These are phyloP conservation scores for Serrognathus titanus DNA, from an alignment of 2,888 invertebrate genomes.

Conservation along the genomic window DNA sequence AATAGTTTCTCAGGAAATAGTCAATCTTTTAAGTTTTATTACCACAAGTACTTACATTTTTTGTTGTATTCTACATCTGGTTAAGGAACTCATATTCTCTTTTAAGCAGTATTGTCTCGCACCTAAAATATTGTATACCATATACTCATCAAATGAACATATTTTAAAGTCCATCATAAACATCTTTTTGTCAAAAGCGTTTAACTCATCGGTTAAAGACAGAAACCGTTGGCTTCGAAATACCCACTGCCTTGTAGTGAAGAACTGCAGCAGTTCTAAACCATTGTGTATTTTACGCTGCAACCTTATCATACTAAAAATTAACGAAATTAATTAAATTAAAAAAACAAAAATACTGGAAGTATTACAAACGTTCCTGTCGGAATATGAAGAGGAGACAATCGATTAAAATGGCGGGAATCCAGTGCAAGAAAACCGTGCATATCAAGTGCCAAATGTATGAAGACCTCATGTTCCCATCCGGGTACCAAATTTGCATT, in stretches of 20 bases:
- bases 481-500: constrained; percentile 82
- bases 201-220: constrained; percentile 55
- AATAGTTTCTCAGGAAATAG: too few species aligned
- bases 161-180: constrained; percentile 47
- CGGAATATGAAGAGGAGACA: constrained; percentile 70
- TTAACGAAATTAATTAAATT: constrained; percentile 1
- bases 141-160: constrained; percentile 57
- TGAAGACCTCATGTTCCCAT: constrained; percentile 71
- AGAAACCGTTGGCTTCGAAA: constrained; percentile 72
- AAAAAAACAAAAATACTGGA: constrained; percentile 45
- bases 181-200: constrained; percentile 54
- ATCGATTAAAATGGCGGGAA: constrained; percentile 81
- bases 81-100: constrained; percentile 73
- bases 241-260: constrained; percentile 84
- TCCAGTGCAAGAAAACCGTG: constrained; percentile 73
- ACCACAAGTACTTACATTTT: constrained; percentile 66
- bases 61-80: constrained; percentile 70
- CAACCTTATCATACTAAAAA: constrained; percentile 72
- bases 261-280: constrained; percentile 80
- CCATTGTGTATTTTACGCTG: constrained; percentile 74
- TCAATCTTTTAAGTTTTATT: too few species aligned
- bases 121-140: constrained; percentile 75
- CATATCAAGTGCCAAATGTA: constrained; percentile 67
- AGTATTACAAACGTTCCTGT: constrained; percentile 79
- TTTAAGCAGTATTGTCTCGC: constrained; percentile 83